phyloP scores from a whole-genome alignment of 2,113 vertebrate species.

The Rhynchomys soricoides region DNA sequence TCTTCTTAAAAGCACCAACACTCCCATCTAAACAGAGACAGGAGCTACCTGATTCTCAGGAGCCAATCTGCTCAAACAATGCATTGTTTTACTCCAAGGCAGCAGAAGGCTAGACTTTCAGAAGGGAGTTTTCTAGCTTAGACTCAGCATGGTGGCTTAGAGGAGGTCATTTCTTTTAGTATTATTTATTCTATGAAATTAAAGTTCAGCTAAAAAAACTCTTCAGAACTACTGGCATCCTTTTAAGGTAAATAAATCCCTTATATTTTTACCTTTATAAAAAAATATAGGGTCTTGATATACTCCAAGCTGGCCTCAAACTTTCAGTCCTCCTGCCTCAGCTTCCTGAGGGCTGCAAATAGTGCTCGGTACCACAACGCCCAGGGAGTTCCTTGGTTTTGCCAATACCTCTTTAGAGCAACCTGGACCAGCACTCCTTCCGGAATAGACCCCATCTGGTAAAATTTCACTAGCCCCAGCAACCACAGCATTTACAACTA shows the following conservation, averaged over 20 bases:
- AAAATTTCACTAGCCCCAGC: not conserved
- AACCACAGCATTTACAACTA: not conserved
- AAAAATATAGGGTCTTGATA: not conserved
- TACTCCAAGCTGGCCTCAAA: not conserved
- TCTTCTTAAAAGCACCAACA: not conserved
- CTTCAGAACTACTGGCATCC: not conserved
- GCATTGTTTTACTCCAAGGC: not conserved
- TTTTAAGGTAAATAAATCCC: not conserved
- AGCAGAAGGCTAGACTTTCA: not conserved
- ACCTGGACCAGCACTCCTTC: not conserved
- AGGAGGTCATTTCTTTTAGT: not conserved
- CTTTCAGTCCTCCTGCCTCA: not conserved
- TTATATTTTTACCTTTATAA: not conserved
- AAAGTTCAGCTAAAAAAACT: not conserved
- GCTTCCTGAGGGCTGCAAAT: not conserved
- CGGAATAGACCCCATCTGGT: not conserved
- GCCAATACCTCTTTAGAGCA: not conserved
- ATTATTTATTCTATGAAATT: not conserved
- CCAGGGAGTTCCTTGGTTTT: not conserved
- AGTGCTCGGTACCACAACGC: not conserved
- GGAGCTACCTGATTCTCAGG: not conserved
- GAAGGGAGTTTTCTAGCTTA: not conserved
- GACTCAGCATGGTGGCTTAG: not conserved
- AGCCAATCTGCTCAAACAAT: not conserved
- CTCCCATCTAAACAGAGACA: too few relatives aligned